These are phyloP conservation scores for Kryphioiulus occultus DNA, from an alignment of 2,888 invertebrate species.

Conservation along the genomic window DNA sequence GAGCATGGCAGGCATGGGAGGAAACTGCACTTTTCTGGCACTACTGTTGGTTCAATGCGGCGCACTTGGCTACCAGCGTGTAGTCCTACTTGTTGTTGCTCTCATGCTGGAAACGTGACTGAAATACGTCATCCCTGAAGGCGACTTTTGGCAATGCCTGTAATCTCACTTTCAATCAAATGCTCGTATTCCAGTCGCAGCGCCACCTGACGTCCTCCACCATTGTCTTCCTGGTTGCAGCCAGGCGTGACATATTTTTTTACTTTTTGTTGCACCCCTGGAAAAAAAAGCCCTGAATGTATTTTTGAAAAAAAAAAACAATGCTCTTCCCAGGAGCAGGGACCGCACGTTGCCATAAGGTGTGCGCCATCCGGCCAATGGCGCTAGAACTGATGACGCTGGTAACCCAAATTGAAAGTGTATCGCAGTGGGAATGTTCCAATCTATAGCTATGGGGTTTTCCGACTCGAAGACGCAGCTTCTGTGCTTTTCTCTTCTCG, in stretches of 20 bases:
- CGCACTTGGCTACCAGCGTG: not conserved
- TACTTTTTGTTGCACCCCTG: not conserved
- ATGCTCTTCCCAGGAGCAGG: not conserved
- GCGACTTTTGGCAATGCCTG: not conserved
- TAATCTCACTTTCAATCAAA: not conserved
- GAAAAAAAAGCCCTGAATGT: not conserved
- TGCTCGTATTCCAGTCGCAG: not conserved
- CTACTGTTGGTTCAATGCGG: not conserved
- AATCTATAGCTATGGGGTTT: not conserved
- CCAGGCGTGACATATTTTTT: constrained; percentile 9
- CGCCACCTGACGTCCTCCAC: not conserved
- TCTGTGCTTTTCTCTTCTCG: not conserved
- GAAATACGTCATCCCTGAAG: not conserved
- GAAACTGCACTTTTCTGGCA: not conserved
- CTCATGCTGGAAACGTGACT: not conserved
- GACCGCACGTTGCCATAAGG: not conserved
- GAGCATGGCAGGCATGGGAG: not conserved
- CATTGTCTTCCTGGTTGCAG: not conserved
- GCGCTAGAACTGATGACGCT: not conserved
- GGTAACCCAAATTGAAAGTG: constrained; percentile 23
- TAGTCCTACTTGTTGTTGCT: constrained; percentile 23
- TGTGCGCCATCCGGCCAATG: not conserved
- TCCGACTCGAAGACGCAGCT: not conserved
- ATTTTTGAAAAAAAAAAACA: not conserved
- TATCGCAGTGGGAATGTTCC: not conserved